Evolutionary conservation across 2,888 invertebrate species (phyloP).

Genomic region (Archaeoteleia sp.): DNA sequence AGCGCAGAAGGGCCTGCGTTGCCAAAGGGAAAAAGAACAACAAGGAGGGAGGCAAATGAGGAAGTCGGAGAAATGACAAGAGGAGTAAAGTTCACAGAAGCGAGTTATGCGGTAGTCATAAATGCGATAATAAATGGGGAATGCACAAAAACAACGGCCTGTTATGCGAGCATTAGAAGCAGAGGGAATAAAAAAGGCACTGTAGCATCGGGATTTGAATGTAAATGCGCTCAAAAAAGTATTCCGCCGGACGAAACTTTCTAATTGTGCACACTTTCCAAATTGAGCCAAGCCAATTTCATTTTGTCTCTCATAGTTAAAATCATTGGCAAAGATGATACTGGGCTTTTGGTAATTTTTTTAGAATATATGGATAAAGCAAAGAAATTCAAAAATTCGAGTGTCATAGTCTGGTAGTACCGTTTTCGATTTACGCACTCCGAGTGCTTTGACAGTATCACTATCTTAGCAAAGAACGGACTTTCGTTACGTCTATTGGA

Average conservation of each 20-base stretch:
- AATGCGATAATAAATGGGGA: slow-evolving; percentile 54
- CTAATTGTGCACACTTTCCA: slow-evolving; percentile 12
- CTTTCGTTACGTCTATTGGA: too few relatives aligned
- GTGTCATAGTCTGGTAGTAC: too few relatives aligned
- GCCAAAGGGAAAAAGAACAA: slow-evolving; percentile 26
- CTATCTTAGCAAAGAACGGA: too few relatives aligned
- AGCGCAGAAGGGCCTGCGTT: slow-evolving; percentile 14
- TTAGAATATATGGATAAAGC: too few relatives aligned
- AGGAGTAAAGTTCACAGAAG: slow-evolving; percentile 36
- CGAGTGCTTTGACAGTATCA: too few relatives aligned
- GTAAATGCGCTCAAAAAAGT: slow-evolving; percentile 21
- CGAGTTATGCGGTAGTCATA: slow-evolving; percentile 50
- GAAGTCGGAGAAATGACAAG: slow-evolving; percentile 39
- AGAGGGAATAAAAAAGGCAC: slow-evolving; percentile 9
- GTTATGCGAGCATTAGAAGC: slow-evolving; percentile 25
- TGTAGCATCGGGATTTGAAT: slow-evolving; percentile 13
- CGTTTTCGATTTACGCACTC: too few relatives aligned
- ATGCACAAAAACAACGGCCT: slow-evolving; percentile 40
- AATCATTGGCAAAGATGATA: too few relatives aligned
- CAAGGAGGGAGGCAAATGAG: slow-evolving; percentile 29
- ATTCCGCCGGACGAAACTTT: slow-evolving; percentile 6
- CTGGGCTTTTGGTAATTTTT: too few relatives aligned
- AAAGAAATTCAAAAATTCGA: too few relatives aligned
- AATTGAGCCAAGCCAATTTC: too few relatives aligned
- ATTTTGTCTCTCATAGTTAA: too few relatives aligned